Evolutionary conservation across 2,888 invertebrate species (phyloP), one percentile per base, ranked within the genome.

Genomic region (Polia nebulosa): DNA sequence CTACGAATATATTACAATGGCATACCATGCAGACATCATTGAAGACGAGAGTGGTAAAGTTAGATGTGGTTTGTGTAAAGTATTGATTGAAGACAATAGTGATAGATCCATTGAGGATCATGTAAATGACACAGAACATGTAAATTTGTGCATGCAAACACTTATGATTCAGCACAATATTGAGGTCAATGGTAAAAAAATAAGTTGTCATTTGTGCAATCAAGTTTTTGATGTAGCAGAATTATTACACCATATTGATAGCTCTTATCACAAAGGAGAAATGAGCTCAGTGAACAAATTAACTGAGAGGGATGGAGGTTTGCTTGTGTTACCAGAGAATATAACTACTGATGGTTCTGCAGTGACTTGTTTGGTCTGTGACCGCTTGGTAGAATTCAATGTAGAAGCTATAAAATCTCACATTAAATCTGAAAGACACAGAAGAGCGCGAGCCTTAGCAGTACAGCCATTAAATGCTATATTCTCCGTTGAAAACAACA

Each of bases 391-490:
- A 1, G 68, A 77, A 15, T 88, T 88, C 47, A 82, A 78, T 7
- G 57, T 81, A 9, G 64, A 78, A 11, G 62, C 71, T 8, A 63
- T 90, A 3, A 69, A 77, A 57, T 47, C 72, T 6, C 91, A 92
- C 60, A 72, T 88, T 55, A 22, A 47, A 34, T 83, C 85, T 22
- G 15, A 39, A 11, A 84, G 51, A 56, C 91, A 92, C 60, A 82
- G 56, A 71, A 78, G 86, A 79, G 88, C 87, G 15, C 81, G 87
- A 41, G 80, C 89, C 2, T 89, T 91, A 72, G 87, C 84, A 17
- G 81, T 92, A 2, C 91, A 91, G 70, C 90, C 91, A 11, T 76
- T 86, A 32, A 92, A 92, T 70, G 92, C 89, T 1, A 90, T 92
- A 80, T 90, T 91, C 72, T 89, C 90, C 20, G 88, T 91, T 0